These are phyloP conservation scores for Anorthoa munda DNA, from an alignment of 2,888 invertebrate genomes.

Conservation along the genomic window DNA sequence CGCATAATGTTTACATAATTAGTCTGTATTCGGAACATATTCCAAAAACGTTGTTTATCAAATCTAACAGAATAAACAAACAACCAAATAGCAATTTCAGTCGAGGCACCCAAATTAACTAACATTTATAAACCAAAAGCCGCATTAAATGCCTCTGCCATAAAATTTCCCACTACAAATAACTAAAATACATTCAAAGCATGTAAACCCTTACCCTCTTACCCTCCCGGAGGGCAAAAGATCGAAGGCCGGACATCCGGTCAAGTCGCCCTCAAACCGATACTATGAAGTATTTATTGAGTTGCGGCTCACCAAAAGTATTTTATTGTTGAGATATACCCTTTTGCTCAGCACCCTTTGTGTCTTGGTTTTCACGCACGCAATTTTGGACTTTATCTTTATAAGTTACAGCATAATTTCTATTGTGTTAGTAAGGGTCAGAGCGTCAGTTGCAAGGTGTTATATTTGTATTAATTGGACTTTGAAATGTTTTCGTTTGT, in stretches of 20 bases:
- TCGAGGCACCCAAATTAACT: slow-evolving; percentile 52
- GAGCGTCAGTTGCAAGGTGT: slow-evolving; percentile 78
- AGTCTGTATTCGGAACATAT: neutral
- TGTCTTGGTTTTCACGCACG: slow-evolving; percentile 58
- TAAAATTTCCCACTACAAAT: slow-evolving; percentile 75
- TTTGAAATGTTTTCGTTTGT: slow-evolving; percentile 83
- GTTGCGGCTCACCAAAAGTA: slow-evolving; percentile 89
- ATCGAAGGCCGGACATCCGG: slow-evolving; percentile 89
- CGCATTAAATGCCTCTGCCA: slow-evolving; percentile 63
- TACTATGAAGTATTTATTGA: slow-evolving; percentile 91
- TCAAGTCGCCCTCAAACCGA: slow-evolving; percentile 87
- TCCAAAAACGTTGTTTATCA: neutral
- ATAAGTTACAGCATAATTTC: slow-evolving; percentile 62
- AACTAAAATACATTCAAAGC: slow-evolving; percentile 77
- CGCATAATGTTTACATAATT: neutral
- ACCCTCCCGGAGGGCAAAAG: slow-evolving; percentile 83
- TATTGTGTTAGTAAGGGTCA: slow-evolving; percentile 56
- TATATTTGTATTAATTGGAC: slow-evolving; percentile 84
- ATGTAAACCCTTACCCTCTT: slow-evolving; percentile 73
- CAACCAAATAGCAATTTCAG: slow-evolving; percentile 5
- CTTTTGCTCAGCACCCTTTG: slow-evolving; percentile 77
- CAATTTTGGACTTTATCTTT: slow-evolving; percentile 65
- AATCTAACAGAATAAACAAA: slow-evolving; percentile 12
- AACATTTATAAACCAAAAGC: slow-evolving; percentile 53
- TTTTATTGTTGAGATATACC: slow-evolving; percentile 88